Percentiles rank a stretch among this genome's conserved stretches.
Conservation (phyloP, 2,113 vertebrate genomes). For the Anarrhichthys ocellatus region DNA sequence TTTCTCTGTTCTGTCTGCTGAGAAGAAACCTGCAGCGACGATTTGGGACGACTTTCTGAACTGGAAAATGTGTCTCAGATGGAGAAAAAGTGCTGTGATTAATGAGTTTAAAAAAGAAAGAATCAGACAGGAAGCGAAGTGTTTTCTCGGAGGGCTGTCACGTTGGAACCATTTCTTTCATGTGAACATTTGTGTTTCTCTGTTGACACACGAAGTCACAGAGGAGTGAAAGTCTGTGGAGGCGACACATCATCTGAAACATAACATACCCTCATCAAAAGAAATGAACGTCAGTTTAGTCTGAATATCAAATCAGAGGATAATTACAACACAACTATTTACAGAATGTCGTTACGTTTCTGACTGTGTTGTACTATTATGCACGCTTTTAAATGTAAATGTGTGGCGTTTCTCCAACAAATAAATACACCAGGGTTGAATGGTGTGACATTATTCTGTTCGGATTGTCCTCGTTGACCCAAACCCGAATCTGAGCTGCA, state of each 20-base stretch:
- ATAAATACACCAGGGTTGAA: too few species aligned
- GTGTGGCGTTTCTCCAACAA: too few species aligned
- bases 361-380: too few species aligned
- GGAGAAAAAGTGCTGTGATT: background rate
- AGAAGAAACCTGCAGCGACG: background rate
- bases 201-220: background rate
- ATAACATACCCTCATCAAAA: background rate
- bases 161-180: background rate
- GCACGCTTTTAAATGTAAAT: too few species aligned
- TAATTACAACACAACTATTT: too few species aligned
- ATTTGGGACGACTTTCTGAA: background rate
- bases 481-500: too few species aligned
- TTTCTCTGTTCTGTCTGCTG: background rate
- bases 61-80: background rate
- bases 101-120: constrained; percentile 7
- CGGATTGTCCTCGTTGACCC: too few species aligned
- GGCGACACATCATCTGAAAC: background rate
- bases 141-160: background rate
- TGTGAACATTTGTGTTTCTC: background rate
- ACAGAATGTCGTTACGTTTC: too few species aligned
- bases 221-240: background rate
- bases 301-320: too few species aligned
- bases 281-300: too few species aligned
- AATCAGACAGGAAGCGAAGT: background rate
- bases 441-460: too few species aligned